phyloP scores from a whole-genome alignment of 2,113 vertebrate species.

The Urocolius indicus region DNA sequence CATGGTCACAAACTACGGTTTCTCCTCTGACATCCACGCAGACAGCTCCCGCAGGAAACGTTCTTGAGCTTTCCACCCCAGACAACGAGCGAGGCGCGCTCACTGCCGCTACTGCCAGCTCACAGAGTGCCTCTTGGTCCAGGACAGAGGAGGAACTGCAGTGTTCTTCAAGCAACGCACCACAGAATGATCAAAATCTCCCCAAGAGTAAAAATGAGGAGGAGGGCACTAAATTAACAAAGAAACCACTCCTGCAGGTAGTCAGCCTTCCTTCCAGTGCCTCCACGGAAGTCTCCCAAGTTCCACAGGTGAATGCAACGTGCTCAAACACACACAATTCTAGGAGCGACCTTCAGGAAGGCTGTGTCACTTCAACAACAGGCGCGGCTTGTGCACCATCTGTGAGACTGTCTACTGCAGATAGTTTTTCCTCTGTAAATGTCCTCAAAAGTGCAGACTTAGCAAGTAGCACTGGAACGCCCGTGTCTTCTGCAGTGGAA shows the following conservation, averaged over 20 bases:
- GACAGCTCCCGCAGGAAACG: conserved; percentile 77
- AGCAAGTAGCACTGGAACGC: background rate
- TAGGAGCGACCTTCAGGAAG: conserved; percentile 60
- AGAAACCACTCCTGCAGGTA: conserved; percentile 22
- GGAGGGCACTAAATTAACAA: conserved; percentile 61
- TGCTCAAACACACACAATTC: conserved; percentile 19
- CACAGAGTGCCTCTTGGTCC: background rate
- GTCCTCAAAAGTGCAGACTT: conserved; percentile 27
- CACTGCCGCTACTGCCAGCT: background rate
- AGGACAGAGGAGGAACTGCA: conserved; percentile 37
- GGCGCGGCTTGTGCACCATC: conserved; percentile 49
- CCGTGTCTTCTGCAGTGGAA: conserved; percentile 6
- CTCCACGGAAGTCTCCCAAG: conserved; percentile 3
- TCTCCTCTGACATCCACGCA: conserved; percentile 76
- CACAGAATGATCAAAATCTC: conserved; percentile 56
- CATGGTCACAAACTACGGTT: conserved; percentile 79
- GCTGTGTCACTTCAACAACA: background rate
- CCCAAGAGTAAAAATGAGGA: conserved; percentile 71
- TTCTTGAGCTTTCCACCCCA: conserved; percentile 54
- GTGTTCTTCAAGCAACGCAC: conserved; percentile 22
- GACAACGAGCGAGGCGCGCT: conserved; percentile 25
- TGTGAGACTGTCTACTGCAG: conserved; percentile 13
- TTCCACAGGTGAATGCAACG: conserved; percentile 40
- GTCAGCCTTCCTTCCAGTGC: conserved; percentile 30
- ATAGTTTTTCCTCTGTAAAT: conserved; percentile 26